Conservation (phyloP, 1,140 invertebrate genomes). For the Drosophila cardini region DNA sequence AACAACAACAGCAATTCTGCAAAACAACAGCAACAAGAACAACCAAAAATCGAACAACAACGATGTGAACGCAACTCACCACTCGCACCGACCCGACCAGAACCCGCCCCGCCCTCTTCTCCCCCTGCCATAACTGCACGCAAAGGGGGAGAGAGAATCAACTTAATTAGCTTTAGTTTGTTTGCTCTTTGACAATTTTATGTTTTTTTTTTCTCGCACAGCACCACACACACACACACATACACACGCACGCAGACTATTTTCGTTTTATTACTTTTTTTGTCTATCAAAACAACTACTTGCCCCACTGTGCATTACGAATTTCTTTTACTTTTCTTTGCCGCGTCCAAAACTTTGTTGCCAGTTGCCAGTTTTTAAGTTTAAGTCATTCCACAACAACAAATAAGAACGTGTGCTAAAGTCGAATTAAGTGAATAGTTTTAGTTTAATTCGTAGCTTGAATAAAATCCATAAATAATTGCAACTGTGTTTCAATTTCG, state of each 20-base stretch:
- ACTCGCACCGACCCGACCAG: too few relatives aligned
- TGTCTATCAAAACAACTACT: too few relatives aligned
- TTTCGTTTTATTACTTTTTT: too few relatives aligned
- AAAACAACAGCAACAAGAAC: constrained; percentile 15
- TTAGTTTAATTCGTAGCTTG: constrained; percentile 52
- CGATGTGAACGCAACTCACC: constrained; percentile 41
- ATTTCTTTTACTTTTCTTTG: neutral
- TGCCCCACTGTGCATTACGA: neutral
- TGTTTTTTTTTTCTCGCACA: constrained; percentile 2
- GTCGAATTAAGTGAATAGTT: constrained; percentile 62
- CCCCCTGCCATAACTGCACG: constrained; percentile 3
- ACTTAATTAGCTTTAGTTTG: constrained; percentile 59
- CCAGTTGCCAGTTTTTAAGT: constrained; percentile 52
- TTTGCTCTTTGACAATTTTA: constrained; percentile 1
- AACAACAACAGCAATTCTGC: constrained; percentile 23
- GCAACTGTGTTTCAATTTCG: constrained; percentile 56
- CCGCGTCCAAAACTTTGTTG: constrained; percentile 28
- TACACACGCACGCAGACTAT: neutral
- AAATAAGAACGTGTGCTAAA: constrained; percentile 41
- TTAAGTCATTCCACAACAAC: constrained; percentile 53
- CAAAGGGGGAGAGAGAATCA: constrained; percentile 9
- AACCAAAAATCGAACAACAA: constrained; percentile 4
- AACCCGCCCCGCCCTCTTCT: too few relatives aligned
- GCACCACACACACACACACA: neutral
- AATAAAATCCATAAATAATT: constrained; percentile 57